Conservation (phyloP, 2,113 vertebrate genomes). For the Ovibos moschatus region DNA sequence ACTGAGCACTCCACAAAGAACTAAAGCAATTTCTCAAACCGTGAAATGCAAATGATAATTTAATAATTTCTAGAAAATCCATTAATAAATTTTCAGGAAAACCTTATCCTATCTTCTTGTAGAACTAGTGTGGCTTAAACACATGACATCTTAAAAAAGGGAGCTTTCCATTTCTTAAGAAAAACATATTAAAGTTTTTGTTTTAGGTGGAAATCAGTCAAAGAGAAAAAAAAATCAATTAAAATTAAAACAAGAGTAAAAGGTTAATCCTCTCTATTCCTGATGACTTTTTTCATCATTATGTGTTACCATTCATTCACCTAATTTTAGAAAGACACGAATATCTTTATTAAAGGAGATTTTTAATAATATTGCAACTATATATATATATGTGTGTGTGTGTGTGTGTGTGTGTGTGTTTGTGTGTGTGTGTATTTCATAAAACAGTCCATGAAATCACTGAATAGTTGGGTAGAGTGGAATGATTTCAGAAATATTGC, state of each 20-base stretch:
- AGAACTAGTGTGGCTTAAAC: not conserved
- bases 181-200: not conserved
- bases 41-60: conserved; percentile 72
- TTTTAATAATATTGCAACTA: not conserved
- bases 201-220: not conserved
- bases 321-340: conserved; percentile 34
- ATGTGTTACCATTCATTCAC: not conserved
- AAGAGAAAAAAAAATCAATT: not conserved
- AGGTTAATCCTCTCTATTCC: not conserved
- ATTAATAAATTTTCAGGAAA: conserved; percentile 50
- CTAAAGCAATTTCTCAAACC: conserved; percentile 70
- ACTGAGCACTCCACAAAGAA: conserved; percentile 73
- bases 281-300: not conserved
- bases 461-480: not conserved
- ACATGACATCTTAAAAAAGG: not conserved
- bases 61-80: conserved; percentile 54
- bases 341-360: not conserved
- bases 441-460: not conserved
- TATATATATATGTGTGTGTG: not conserved
- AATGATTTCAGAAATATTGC: not conserved
- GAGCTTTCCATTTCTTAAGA: not conserved
- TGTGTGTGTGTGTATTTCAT: not conserved
- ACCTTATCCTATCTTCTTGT: not conserved
- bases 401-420: fast-evolving
- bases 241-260: conserved; percentile 46